These are phyloP conservation scores for Dryadula phaetusa DNA, from an alignment of 2,888 invertebrate species.

Conservation along the genomic window DNA sequence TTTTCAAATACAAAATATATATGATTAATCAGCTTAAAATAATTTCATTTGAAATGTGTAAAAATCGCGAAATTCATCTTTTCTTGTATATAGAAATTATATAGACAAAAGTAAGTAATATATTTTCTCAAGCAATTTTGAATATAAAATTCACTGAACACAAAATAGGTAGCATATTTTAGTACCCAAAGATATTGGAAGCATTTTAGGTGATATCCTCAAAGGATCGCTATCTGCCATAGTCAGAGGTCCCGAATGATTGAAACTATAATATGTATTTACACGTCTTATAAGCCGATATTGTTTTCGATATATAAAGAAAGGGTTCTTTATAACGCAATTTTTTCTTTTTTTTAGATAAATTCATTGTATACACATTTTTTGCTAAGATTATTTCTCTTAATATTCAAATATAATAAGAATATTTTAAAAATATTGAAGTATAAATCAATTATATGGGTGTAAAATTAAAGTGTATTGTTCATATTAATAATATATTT, in stretches of 20 bases:
- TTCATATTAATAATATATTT: too few relatives aligned
- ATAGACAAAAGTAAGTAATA: too few relatives aligned
- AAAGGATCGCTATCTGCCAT: slow-evolving; percentile 2
- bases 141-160: not conserved
- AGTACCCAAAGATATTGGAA: slow-evolving; percentile 1
- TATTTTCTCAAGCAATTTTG: not conserved
- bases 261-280: slow-evolving; percentile 7
- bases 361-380: not conserved
- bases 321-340: not conserved
- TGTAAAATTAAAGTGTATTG: too few relatives aligned
- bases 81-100: too few relatives aligned
- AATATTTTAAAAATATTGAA: too few relatives aligned
- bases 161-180: not conserved
- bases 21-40: too few relatives aligned
- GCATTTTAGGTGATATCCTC: slow-evolving; percentile 18
- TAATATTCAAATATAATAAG: too few relatives aligned
- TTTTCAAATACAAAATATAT: too few relatives aligned
- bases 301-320: slow-evolving; percentile 20
- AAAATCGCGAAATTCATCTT: too few relatives aligned
- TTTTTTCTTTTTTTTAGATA: not conserved
- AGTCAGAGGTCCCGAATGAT: not conserved
- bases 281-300: slow-evolving; percentile 14
- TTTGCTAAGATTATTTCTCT: too few relatives aligned
- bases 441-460: too few relatives aligned
- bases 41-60: too few relatives aligned